Percentiles rank a stretch among this genome's conserved stretches.
Conservation (phyloP, 2,888 invertebrate genomes). For the Epirrhoe tristata region DNA sequence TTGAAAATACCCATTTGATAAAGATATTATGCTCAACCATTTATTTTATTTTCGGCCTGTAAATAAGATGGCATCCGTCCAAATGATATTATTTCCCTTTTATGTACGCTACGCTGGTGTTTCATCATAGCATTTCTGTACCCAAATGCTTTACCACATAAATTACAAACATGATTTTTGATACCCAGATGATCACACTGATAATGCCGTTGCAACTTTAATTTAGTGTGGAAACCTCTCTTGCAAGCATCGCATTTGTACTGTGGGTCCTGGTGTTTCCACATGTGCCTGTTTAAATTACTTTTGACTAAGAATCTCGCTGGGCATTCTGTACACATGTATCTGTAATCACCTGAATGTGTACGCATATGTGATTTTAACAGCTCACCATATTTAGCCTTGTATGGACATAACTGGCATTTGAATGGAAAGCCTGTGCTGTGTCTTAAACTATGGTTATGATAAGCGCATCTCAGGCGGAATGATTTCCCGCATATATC, state of each 20-base stretch:
- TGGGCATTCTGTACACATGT: constrained; percentile 70
- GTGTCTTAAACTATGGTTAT: constrained; percentile 63
- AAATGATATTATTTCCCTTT: constrained; percentile 59
- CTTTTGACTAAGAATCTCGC: constrained; percentile 66
- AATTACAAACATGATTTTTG: constrained; percentile 66
- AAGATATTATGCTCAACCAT: not conserved
- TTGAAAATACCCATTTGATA: not conserved
- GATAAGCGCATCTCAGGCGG: constrained; percentile 62
- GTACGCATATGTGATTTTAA: constrained; percentile 65
- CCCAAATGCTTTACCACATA: constrained; percentile 71
- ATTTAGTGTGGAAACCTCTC: constrained; percentile 62
- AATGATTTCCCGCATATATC: constrained; percentile 70
- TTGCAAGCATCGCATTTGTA: constrained; percentile 66
- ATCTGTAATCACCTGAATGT: constrained; percentile 64
- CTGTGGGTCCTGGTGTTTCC: constrained; percentile 64
- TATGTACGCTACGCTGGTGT: constrained; percentile 67
- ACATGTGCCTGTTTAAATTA: constrained; percentile 66
- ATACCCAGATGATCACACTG: constrained; percentile 69
- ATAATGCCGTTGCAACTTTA: constrained; percentile 59
- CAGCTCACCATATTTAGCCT: constrained; percentile 59
- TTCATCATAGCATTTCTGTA: constrained; percentile 72
- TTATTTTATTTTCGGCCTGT: constrained; percentile 46
- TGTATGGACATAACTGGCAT: constrained; percentile 65
- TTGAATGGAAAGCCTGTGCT: constrained; percentile 66
- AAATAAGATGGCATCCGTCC: constrained; percentile 62